Percentiles rank a stretch among this genome's conserved stretches.
These are phyloP conservation scores for Carlito syrichta DNA, from an alignment of 2,113 vertebrate genomes.

Conservation along the genomic window DNA sequence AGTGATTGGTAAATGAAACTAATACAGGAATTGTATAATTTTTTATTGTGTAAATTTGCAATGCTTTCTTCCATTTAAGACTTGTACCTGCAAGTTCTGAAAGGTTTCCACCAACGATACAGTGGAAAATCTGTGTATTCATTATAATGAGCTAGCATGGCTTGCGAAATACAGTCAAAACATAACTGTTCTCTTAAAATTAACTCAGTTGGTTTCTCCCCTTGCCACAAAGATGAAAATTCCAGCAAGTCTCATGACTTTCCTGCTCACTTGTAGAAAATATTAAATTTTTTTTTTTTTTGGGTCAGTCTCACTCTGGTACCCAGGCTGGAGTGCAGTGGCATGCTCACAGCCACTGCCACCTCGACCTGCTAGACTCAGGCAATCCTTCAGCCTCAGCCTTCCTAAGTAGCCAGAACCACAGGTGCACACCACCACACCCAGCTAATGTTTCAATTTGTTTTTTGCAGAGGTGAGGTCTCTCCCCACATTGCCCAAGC, in stretches of 20 bases:
- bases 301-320: too few species aligned
- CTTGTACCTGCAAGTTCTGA: not conserved
- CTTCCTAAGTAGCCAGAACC: too few species aligned
- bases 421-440: too few species aligned
- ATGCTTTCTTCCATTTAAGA: not conserved
- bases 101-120: not conserved
- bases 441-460: too few species aligned
- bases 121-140: constrained; percentile 23
- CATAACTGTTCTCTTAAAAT: constrained; percentile 42
- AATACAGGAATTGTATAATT: not conserved
- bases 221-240: not conserved
- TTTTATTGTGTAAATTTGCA: constrained; percentile 14
- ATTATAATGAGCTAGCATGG: not conserved
- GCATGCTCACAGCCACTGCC: too few species aligned
- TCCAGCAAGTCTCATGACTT: constrained; percentile 23
- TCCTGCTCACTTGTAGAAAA: constrained; percentile 21
- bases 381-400: too few species aligned
- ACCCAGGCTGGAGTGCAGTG: too few species aligned
- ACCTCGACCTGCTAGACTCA: too few species aligned
- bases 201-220: constrained; percentile 6
- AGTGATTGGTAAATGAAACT: not conserved
- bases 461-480: too few species aligned
- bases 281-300: too few species aligned
- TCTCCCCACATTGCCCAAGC: too few species aligned
- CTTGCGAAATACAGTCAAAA: constrained; percentile 49